Conservation (phyloP, 30 jellyfish, hydroid and myxozoan species). For the Cassiopea xamachana region DNA sequence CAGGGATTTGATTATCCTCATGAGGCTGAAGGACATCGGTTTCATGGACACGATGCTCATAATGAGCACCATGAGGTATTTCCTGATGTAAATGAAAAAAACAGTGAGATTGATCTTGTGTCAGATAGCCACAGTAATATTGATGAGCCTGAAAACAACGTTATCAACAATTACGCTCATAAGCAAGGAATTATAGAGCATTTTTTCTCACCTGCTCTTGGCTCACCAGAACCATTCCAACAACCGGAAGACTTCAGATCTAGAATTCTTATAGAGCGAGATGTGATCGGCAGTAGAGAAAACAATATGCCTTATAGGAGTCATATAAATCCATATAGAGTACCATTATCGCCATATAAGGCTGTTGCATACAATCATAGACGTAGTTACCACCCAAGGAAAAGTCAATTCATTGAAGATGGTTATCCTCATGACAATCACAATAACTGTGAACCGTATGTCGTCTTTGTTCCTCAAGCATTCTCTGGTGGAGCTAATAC, state of each 20-base stretch:
- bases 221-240: conserved; percentile 27
- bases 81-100: conserved; percentile 55
- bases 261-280: conserved; percentile 44
- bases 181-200: conserved; percentile 29
- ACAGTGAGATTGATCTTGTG: conserved; percentile 60
- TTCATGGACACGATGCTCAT: conserved; percentile 11
- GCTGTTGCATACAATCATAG: neutral
- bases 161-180: conserved; percentile 32
- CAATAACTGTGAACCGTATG: conserved; percentile 57
- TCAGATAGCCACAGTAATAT: conserved; percentile 54
- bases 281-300: conserved; percentile 38
- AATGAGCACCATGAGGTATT: conserved; percentile 53
- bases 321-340: conserved; percentile 7
- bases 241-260: conserved; percentile 74
- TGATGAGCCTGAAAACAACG: conserved; percentile 44
- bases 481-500: conserved; percentile 16
- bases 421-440: conserved; percentile 37
- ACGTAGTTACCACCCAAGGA: conserved; percentile 21
- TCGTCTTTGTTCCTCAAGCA: conserved; percentile 42
- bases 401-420: conserved; percentile 41
- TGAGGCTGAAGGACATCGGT: conserved; percentile 11
- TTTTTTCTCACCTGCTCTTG: conserved; percentile 39
- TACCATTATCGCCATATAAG: neutral
- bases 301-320: neutral
- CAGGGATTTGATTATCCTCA: conserved; percentile 22